Evolutionary conservation across 1,140 invertebrate genomes (phyloP).

Genomic region (Drosophila simulans): DNA sequence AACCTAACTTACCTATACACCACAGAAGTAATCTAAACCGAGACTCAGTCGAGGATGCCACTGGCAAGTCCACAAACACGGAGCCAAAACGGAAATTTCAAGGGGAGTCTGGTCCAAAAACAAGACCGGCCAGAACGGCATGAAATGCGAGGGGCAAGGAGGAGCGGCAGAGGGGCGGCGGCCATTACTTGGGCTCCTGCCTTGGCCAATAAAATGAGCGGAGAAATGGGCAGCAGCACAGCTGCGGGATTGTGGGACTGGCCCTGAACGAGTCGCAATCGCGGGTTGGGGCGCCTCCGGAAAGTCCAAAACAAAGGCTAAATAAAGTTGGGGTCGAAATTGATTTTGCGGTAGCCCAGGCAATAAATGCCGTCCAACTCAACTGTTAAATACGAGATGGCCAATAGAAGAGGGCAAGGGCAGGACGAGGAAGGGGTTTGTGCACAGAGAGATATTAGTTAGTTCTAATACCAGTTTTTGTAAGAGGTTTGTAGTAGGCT

Average conservation of each 20-base stretch:
- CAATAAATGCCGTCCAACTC: constrained; percentile 56
- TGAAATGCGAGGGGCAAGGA: constrained; percentile 7
- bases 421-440: not conserved
- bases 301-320: constrained; percentile 30
- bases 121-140: constrained; percentile 16
- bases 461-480: no score
- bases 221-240: constrained; percentile 55
- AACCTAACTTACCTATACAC: not conserved
- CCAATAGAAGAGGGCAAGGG: constrained; percentile 12
- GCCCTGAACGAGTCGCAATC: constrained; percentile 26
- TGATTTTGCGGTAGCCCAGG: constrained; percentile 74
- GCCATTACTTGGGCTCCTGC: constrained; percentile 61
- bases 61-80: not conserved
- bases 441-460: constrained; percentile 4
- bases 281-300: constrained; percentile 29
- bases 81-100: constrained; percentile 24
- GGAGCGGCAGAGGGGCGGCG: constrained; percentile 2
- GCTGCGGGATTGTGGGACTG: constrained; percentile 37
- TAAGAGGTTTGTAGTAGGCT: no score
- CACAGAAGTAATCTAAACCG: no score
- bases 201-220: constrained; percentile 71
- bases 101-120: not conserved
- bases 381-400: constrained; percentile 54
- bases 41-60: not conserved
- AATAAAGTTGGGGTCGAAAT: constrained; percentile 66